A percentile compares a stretch with the other conserved stretches of the same genome.
Conservation (phyloP, 2,888 invertebrate species). For the Drosophila atripex region DNA sequence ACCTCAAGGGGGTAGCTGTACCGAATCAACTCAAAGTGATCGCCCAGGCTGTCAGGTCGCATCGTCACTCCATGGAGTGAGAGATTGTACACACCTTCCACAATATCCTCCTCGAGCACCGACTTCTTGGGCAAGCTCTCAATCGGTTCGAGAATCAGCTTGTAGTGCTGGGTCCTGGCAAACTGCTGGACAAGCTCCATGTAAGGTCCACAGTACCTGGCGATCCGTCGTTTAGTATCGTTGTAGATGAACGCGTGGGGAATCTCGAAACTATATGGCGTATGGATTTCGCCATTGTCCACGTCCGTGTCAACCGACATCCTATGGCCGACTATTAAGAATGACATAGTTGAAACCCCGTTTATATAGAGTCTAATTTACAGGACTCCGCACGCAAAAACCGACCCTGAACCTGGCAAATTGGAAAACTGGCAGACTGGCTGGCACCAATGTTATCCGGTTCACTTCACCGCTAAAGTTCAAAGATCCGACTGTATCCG, state of each 20-base stretch:
- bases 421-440: constrained; percentile 51
- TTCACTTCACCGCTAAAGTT: constrained; percentile 21
- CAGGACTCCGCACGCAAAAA: constrained; percentile 51
- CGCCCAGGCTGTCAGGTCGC: constrained; percentile 12
- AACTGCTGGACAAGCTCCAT: constrained; percentile 60
- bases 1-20: constrained; percentile 78
- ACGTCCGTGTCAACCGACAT: constrained; percentile 43
- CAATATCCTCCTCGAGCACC: constrained; percentile 49
- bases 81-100: constrained; percentile 59
- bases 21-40: constrained; percentile 2
- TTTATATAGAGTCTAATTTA: constrained; percentile 53
- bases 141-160: constrained; percentile 55
- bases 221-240: constrained; percentile 2
- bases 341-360: constrained; percentile 9
- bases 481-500: constrained; percentile 22
- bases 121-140: constrained; percentile 48
- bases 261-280: constrained; percentile 64
- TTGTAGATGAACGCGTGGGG: constrained; percentile 67
- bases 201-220: constrained; percentile 61
- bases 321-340: constrained; percentile 39
- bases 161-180: constrained; percentile 56
- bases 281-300: constrained; percentile 25
- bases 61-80: constrained; percentile 63
- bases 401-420: constrained; percentile 50
- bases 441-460: constrained; percentile 43